Conservation (phyloP, 2,113 vertebrate species). For the Pavo muticus region DNA sequence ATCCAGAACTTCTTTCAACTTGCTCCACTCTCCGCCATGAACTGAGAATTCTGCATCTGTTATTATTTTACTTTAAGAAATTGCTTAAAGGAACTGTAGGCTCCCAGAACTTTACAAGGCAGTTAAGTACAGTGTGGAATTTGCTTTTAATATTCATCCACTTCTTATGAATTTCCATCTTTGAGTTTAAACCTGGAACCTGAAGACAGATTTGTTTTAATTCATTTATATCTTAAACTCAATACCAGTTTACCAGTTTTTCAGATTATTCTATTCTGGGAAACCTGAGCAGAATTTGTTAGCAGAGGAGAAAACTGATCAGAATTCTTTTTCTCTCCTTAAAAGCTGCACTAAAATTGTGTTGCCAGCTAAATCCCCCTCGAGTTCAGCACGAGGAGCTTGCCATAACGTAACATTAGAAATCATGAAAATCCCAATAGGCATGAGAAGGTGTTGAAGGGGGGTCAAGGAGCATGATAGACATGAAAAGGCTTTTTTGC, state of each 20-base stretch:
- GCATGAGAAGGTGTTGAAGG: conserved; percentile 80
- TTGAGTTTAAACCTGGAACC: background rate
- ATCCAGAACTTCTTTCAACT: background rate
- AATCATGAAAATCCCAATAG: conserved; percentile 64
- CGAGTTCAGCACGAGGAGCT: conserved; percentile 15
- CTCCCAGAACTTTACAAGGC: background rate
- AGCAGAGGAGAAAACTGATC: background rate
- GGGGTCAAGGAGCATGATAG: conserved; percentile 67
- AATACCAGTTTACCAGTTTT: background rate
- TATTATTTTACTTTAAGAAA: background rate
- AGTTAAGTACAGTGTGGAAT: background rate
- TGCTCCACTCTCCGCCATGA: background rate
- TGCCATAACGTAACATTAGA: conserved; percentile 71
- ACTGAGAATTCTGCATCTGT: background rate
- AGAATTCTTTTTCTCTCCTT: conserved; percentile 36
- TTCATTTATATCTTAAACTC: background rate
- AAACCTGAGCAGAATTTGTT: background rate
- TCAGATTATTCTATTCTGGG: background rate
- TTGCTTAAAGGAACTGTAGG: background rate
- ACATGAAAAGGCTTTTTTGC: conserved; percentile 78
- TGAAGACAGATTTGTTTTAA: background rate
- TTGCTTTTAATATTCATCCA: background rate
- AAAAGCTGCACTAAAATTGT: background rate
- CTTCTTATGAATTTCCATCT: background rate
- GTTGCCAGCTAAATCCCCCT: background rate